Evolutionary conservation across 2,113 vertebrate species (phyloP).

Genomic region (Shinisaurus crocodilurus): DNA sequence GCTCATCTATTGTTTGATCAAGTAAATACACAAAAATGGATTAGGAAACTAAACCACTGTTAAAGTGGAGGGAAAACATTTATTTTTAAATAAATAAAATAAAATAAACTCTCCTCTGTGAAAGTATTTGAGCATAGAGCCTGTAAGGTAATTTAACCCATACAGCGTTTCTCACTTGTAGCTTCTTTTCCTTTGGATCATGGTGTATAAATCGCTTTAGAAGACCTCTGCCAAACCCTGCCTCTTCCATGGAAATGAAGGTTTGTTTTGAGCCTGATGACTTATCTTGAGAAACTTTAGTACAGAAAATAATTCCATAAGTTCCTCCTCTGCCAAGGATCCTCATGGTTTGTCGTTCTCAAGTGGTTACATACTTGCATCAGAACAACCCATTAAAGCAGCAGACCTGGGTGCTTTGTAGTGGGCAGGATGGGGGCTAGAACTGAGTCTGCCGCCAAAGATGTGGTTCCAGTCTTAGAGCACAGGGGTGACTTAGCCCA

Average conservation of each 20-base stretch:
- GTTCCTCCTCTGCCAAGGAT: not conserved
- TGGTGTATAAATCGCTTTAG: not conserved
- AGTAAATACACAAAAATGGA: constrained; percentile 14
- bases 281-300: not conserved
- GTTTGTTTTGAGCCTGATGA: not conserved
- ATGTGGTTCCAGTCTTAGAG: not conserved
- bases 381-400: not conserved
- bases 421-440: not conserved
- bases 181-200: constrained; percentile 44
- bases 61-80: constrained; percentile 50
- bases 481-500: not conserved
- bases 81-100: too few species aligned
- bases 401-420: not conserved
- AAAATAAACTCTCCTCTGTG: constrained; percentile 35
- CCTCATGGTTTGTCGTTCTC: not conserved
- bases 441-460: not conserved
- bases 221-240: not conserved
- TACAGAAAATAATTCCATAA: constrained; percentile 14
- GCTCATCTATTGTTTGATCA: constrained; percentile 29
- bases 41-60: constrained; percentile 52
- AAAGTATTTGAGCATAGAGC: constrained; percentile 51
- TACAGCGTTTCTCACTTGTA: constrained; percentile 13
- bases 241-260: not conserved
- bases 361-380: not conserved
- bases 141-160: constrained; percentile 62